Evolutionary conservation across 1,140 invertebrate genomes (phyloP), one percentile per base, ranked within the genome.

Genomic region (Neuroterus valhalla): DNA sequence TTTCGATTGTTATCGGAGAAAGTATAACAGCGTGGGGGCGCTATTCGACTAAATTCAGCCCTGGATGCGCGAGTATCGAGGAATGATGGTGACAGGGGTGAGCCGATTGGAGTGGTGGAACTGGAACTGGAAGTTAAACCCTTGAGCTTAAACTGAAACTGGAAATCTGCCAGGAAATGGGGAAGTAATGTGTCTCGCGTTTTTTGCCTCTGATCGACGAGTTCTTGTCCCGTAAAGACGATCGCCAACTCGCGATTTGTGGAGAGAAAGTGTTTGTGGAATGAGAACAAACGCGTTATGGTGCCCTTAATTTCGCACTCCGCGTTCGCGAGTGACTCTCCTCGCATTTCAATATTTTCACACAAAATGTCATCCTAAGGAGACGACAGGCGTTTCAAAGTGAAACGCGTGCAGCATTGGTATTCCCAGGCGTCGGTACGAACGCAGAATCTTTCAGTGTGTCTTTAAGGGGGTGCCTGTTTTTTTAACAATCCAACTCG

Each of bases 11-110:
- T n/a, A n/a, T n/a, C n/a, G n/a, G n/a, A n/a, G n/a, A n/a, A n/a
- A n/a, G n/a, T n/a, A n/a, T n/a, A n/a, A n/a, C n/a, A n/a, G n/a
- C n/a, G n/a, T n/a, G n/a, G n/a, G n/a, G n/a, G n/a, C n/a, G n/a
- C n/a, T n/a, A n/a, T n/a, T n/a, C n/a, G n/a, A n/a, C n/a, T n/a
- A n/a, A n/a, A n/a, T n/a, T n/a, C n/a, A n/a, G n/a, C n/a, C n/a
- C 55, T 62, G 23, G 52, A 31, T 66, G 42, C 42, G 62, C 52
- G 38, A 62, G 31, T 72, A 67, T 72, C 71, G 71, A 66, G 46
- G 19, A 8, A 66, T 45, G 55, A 17, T 66, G 50, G 44, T 52
- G 55, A 52, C 50, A 75, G 67, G 46, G 44, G 68, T 23, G 44
- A 44, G 21, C 38, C 66, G 10, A 66, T n/a, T n/a, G 19, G 23